Conservation (phyloP, 2,797 vertebrate species). For the Rhabdomys pumilio region DNA sequence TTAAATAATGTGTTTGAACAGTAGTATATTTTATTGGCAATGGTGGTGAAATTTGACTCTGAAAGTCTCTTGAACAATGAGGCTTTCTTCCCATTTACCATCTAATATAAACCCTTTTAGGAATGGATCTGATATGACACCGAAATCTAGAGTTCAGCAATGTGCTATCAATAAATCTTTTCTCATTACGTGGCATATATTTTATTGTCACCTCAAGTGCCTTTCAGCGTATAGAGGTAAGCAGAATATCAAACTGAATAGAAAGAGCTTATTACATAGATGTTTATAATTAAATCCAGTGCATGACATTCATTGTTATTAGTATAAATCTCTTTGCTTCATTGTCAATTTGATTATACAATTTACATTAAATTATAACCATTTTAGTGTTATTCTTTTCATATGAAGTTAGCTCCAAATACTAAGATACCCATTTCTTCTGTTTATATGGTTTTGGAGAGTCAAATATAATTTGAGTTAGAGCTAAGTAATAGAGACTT, state of each 20-base stretch:
- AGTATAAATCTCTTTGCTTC: slow-evolving; percentile 8
- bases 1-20: background rate
- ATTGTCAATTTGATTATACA: background rate
- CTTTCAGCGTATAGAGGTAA: background rate
- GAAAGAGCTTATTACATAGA: background rate
- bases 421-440: background rate
- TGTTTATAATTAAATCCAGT: background rate
- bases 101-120: background rate
- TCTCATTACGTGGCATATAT: background rate
- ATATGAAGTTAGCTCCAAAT: background rate
- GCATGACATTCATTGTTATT: background rate
- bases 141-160: background rate
- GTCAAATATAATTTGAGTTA: background rate
- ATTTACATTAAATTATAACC: background rate
- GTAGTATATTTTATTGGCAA: background rate
- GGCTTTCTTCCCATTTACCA: too few species aligned
- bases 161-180: background rate
- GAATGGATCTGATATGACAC: background rate
- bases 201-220: background rate
- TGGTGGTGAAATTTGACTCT: background rate
- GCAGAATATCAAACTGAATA: background rate
- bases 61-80: background rate
- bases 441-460: background rate
- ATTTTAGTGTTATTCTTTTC: background rate
- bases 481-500: background rate